A percentile compares a stretch with the other conserved stretches of the same genome.
Evolutionary conservation across 92 coral and sea anemone species (phyloP).

Genomic region (Bergia sp.): DNA sequence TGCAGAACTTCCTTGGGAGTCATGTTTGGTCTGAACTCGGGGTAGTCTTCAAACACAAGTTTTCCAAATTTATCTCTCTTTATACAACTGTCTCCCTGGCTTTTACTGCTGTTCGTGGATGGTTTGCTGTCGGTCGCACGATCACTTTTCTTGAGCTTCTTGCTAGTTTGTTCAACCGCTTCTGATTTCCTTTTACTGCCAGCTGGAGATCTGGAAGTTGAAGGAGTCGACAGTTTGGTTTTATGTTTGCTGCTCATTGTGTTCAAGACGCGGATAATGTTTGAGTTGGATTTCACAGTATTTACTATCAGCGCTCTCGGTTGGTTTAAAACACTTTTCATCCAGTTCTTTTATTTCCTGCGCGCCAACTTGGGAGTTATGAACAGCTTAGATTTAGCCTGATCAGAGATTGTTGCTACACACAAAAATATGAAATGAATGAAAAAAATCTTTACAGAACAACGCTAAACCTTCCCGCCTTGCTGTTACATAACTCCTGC

Average conservation of each 20-base stretch:
- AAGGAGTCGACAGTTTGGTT: background rate
- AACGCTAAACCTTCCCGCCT: too few relatives aligned
- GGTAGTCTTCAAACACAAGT: slow-evolving; percentile 71
- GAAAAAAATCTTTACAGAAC: too few relatives aligned
- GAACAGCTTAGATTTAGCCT: background rate
- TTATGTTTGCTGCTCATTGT: slow-evolving; percentile 14
- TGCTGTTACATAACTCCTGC: too few relatives aligned
- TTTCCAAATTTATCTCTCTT: slow-evolving; percentile 78
- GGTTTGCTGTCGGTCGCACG: background rate
- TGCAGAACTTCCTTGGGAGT: slow-evolving; percentile 86
- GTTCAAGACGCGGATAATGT: background rate
- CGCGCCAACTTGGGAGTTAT: background rate
- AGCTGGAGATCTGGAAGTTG: background rate
- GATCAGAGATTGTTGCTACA: background rate
- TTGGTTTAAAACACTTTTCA: background rate
- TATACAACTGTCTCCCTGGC: slow-evolving; percentile 8
- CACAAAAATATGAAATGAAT: too few relatives aligned
- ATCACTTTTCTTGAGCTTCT: slow-evolving; percentile 21
- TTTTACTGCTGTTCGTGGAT: background rate
- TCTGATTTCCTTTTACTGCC: slow-evolving; percentile 29
- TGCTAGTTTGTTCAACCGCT: background rate
- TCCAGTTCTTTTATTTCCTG: background rate
- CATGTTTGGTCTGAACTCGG: slow-evolving; percentile 81
- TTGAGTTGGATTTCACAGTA: background rate
- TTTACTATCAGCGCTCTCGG: background rate